Base-by-base conservation (phyloP, 1,140 invertebrate species). In the Leptopilina boulardi region DNA sequence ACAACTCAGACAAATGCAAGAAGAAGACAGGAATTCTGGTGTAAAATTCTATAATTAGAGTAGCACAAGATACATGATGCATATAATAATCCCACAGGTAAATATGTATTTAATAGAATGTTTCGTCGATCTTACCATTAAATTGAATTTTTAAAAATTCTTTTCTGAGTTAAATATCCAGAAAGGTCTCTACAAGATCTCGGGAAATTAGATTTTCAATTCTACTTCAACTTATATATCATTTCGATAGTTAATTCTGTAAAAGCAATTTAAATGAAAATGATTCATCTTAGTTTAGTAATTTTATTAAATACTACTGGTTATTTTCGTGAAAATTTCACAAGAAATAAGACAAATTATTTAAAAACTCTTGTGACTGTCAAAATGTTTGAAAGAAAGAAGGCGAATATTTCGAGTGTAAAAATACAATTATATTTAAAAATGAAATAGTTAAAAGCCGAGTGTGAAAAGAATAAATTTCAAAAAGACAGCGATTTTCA, bases 1-100 rank as follows among this genome's bases (percentile, higher is more conserved):
- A 66, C n/a, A n/a, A n/a, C n/a, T n/a, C 5, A 30, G n/a, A n/a
- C 21, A 15, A 15, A n/a, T 47, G 26, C 19, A 66, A 66, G 13
- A 66, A 66, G 26, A 66, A 66, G 11, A n/a, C 59, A 66, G 15
- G 15, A 10, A 30, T 42, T 72, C n/a, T 76, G 75, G 71, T 80
- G 70, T 77, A 77, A 77, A 80, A 80, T 77, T 77, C 70, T 77
- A 71, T 75, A 77, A 80, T 77, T 77, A 74, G n/a, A 71, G 75
- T 73, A 80, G 71, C 70, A 77, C 73, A 80, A 77, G 54, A 73
- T 77, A 80, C 71, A 80, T 30, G 75, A 77, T 75, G 66, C 41
- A 75, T 74, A 23, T 80, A 71, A 75, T 80, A 72, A 74, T 72
- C 74, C 59, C 21, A 75, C 41, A 74, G 21, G 66, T 54, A 54